Conservation (phyloP, 2,113 vertebrate species). For the Platichthys stellatus region DNA sequence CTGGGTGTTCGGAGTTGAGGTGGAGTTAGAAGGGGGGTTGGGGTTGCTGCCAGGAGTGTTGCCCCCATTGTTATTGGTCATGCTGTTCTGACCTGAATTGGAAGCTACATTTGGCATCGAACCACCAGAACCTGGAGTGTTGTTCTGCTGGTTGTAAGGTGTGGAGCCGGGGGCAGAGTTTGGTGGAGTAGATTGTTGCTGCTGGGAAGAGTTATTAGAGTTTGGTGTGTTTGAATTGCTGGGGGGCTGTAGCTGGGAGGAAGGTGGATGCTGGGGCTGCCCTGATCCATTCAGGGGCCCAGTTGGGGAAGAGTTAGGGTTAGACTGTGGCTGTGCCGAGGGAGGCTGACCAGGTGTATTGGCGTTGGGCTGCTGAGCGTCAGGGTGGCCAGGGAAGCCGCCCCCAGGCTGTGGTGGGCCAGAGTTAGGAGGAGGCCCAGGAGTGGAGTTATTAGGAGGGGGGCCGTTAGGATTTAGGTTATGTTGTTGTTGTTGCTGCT, state of each 20-base stretch:
- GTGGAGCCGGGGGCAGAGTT: constrained; percentile 83
- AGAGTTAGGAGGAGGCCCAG: constrained; percentile 85
- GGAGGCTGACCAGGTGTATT: constrained; percentile 85
- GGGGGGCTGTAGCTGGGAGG: constrained; percentile 79
- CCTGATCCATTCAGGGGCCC: constrained; percentile 82
- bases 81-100: constrained; percentile 80
- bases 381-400: constrained; percentile 82
- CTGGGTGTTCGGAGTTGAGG: constrained; percentile 83
- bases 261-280: constrained; percentile 79
- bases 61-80: constrained; percentile 80
- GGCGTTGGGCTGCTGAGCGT: constrained; percentile 79
- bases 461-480: constrained; percentile 83
- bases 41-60: constrained; percentile 81
- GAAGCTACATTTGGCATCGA: constrained; percentile 75
- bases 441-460: constrained; percentile 83
- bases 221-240: constrained; percentile 79
- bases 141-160: constrained; percentile 88
- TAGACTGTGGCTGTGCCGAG: constrained; percentile 78
- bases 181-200: constrained; percentile 81
- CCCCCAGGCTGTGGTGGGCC: constrained; percentile 83
- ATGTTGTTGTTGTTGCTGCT: constrained; percentile 78
- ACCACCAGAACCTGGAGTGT: constrained; percentile 70
- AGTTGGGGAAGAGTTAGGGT: constrained; percentile 83
- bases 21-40: constrained; percentile 83
- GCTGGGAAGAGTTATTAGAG: constrained; percentile 79